phyloP scores from a whole-genome alignment of 2,888 invertebrate genomes.

The Dasysyrphus albostriatus region DNA sequence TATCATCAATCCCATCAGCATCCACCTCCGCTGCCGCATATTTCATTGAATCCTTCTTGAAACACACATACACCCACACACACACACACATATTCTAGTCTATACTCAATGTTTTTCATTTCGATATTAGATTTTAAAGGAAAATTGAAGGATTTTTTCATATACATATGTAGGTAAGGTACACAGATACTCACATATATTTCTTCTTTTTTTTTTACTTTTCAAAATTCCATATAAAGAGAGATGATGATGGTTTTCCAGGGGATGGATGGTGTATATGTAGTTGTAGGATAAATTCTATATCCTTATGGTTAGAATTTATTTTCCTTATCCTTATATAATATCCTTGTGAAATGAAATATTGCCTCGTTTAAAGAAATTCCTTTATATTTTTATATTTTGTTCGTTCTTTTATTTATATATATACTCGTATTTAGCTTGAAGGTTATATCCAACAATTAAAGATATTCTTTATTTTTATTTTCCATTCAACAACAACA shows the following conservation, averaged over 20 bases:
- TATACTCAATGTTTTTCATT: slow-evolving; percentile 63
- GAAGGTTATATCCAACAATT: slow-evolving; percentile 69
- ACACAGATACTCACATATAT: slow-evolving; percentile 38
- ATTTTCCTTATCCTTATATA: slow-evolving; percentile 43
- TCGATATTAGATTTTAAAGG: slow-evolving; percentile 67
- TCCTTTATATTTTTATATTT: slow-evolving; percentile 30
- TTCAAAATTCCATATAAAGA: slow-evolving; percentile 37
- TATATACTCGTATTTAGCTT: slow-evolving; percentile 7
- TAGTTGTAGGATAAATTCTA: slow-evolving; percentile 51
- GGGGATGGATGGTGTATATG: neutral
- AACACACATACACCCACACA: neutral
- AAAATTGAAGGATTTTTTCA: slow-evolving; percentile 56
- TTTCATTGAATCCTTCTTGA: slow-evolving; percentile 29
- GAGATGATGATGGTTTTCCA: neutral
- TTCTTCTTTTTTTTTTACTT: slow-evolving; percentile 1
- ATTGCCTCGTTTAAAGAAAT: slow-evolving; percentile 62
- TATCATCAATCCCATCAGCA: neutral
- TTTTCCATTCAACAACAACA: neutral
- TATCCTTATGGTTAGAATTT: slow-evolving; percentile 69
- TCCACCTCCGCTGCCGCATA: slow-evolving; percentile 41
- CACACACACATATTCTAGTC: neutral
- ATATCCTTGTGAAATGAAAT: slow-evolving; percentile 73
- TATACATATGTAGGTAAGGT: neutral
- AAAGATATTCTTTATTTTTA: slow-evolving; percentile 46
- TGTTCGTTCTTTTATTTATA: neutral